Evolutionary conservation across 2,888 invertebrate genomes (phyloP).

Genomic region (Agrenia bidenticulata): DNA sequence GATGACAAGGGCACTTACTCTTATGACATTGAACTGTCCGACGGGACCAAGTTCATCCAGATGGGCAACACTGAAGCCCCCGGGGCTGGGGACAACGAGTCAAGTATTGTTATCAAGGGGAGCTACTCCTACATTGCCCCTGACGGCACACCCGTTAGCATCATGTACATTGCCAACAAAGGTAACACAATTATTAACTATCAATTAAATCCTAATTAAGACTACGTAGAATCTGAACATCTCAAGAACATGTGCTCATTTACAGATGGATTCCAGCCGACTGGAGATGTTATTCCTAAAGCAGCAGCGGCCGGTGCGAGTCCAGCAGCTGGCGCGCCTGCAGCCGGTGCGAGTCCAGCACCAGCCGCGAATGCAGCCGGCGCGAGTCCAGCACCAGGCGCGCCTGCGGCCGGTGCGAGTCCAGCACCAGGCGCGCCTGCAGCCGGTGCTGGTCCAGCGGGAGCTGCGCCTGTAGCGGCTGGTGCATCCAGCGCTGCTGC

Average conservation of each 20-base stretch:
- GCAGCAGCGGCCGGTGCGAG: background rate
- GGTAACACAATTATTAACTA: slow-evolving; percentile 2
- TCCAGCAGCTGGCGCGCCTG: background rate
- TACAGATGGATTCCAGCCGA: slow-evolving; percentile 34
- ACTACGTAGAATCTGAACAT: background rate
- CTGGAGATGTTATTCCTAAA: slow-evolving; percentile 35
- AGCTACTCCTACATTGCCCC: slow-evolving; percentile 39
- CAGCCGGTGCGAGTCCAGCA: background rate
- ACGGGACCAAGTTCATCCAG: slow-evolving; percentile 42
- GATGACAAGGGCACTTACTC: slow-evolving; percentile 39
- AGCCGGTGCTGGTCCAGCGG: slow-evolving; percentile 3
- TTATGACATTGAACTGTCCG: slow-evolving; percentile 46
- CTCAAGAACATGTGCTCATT: background rate
- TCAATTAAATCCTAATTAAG: no score
- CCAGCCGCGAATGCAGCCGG: background rate
- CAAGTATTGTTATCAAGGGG: slow-evolving; percentile 32
- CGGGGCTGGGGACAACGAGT: slow-evolving; percentile 35
- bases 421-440: background rate
- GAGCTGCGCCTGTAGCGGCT: background rate
- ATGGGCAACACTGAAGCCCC: slow-evolving; percentile 43
- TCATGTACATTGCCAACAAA: slow-evolving; percentile 42
- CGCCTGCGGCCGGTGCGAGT: background rate
- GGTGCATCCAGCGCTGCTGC: background rate
- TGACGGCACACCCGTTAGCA: slow-evolving; percentile 37
- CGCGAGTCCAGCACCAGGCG: background rate